Percentiles rank a stretch among this genome's conserved stretches.
Evolutionary conservation across 1,140 invertebrate species (phyloP).

Genomic region (Prorops nasuta): DNA sequence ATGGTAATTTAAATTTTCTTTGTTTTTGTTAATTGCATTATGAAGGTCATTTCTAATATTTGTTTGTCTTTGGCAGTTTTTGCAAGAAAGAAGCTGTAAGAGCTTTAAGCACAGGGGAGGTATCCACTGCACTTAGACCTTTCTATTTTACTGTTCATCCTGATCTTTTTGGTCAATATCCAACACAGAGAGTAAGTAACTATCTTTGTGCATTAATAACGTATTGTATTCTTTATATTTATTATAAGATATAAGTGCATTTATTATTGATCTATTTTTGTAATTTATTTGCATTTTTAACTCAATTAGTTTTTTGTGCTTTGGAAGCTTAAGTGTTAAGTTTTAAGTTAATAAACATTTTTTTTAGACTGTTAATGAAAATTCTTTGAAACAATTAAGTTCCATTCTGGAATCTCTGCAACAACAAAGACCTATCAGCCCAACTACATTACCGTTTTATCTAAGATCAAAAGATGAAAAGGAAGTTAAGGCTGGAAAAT

Average conservation of each 20-base stretch:
- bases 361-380: slow-evolving; percentile 82
- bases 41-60: not conserved
- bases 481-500: slow-evolving; percentile 63
- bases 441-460: slow-evolving; percentile 73
- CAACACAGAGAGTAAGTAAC: slow-evolving; percentile 73
- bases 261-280: slow-evolving; percentile 4
- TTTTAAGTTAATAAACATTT: slow-evolving; percentile 2
- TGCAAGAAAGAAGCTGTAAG: slow-evolving; percentile 40
- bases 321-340: not conserved
- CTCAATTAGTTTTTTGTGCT: not conserved
- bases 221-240: not conserved
- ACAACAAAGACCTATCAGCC: slow-evolving; percentile 59
- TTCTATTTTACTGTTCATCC: slow-evolving; percentile 96
- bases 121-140: slow-evolving; percentile 85
- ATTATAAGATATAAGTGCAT: not conserved
- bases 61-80: slow-evolving; percentile 31
- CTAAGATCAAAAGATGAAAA: slow-evolving; percentile 63
- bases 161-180: slow-evolving; percentile 89
- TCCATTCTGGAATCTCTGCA: slow-evolving; percentile 76
- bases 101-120: slow-evolving; percentile 69
- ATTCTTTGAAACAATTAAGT: slow-evolving; percentile 84
- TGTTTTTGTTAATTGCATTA: slow-evolving; percentile 1
- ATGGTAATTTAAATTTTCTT: slow-evolving; percentile 30
- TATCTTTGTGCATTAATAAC: slow-evolving; percentile 1
- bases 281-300: not conserved